These are phyloP conservation scores for Epinephelus malabaricus DNA, from an alignment of 2,797 vertebrate genomes.

Conservation along the genomic window DNA sequence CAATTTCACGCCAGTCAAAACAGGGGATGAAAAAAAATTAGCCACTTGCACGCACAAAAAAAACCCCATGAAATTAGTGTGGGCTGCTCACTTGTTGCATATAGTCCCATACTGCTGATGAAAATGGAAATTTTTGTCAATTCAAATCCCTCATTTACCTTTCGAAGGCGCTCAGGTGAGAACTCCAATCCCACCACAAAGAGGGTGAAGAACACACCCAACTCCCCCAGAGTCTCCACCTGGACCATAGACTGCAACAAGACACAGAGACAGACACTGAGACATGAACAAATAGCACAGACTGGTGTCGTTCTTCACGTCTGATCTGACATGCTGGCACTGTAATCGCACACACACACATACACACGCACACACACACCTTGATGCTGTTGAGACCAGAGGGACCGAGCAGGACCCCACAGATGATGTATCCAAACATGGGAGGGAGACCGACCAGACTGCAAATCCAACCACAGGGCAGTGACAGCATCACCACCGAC, in stretches of 20 bases:
- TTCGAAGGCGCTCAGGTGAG: constrained; percentile 95
- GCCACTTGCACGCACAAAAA: too few relatives aligned
- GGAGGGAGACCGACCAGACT: constrained; percentile 92
- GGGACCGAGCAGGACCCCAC: constrained; percentile 97
- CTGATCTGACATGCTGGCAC: neutral
- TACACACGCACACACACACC: constrained; percentile 78
- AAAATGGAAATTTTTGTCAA: neutral
- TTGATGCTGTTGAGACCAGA: constrained; percentile 97
- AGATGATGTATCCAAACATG: constrained; percentile 98
- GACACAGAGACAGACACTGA: constrained; percentile 29
- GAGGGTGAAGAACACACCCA: constrained; percentile 98
- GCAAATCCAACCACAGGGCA: constrained; percentile 97
- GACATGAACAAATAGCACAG: neutral
- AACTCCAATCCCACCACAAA: constrained; percentile 98
- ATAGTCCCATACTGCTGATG: neutral
- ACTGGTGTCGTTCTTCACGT: neutral
- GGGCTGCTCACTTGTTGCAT: neutral
- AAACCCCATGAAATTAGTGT: neutral
- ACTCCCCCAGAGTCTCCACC: constrained; percentile 96
- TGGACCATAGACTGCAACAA: constrained; percentile 94
- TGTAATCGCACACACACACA: neutral
- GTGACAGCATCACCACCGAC: constrained; percentile 93
- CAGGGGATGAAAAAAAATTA: too few relatives aligned
- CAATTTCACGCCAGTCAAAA: too few relatives aligned
- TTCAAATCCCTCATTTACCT: constrained; percentile 85